Evolutionary conservation across 2,888 invertebrate genomes (phyloP).

Genomic region (Molorchus minor): DNA sequence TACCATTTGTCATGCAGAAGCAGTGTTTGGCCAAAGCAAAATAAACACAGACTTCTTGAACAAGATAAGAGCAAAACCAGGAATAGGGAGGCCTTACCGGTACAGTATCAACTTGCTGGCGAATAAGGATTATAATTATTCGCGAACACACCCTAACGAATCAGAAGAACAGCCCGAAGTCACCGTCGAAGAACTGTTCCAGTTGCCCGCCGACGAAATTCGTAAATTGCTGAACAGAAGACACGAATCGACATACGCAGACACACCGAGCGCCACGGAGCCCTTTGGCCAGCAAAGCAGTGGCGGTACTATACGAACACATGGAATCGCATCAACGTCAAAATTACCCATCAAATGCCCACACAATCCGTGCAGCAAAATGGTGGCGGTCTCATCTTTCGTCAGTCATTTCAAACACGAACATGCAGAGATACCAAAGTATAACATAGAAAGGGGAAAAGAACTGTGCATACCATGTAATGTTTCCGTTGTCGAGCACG

Average conservation of each 20-base stretch:
- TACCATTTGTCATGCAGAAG: slow-evolving; percentile 44
- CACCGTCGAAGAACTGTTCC: slow-evolving; percentile 53
- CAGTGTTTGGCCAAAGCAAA: slow-evolving; percentile 43
- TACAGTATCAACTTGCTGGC: slow-evolving; percentile 44
- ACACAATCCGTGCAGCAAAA: slow-evolving; percentile 55
- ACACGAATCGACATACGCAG: slow-evolving; percentile 14
- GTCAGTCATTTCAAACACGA: slow-evolving; percentile 57
- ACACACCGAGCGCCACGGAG: neutral
- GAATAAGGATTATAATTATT: slow-evolving; percentile 18
- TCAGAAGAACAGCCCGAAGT: slow-evolving; percentile 33
- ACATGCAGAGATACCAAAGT: slow-evolving; percentile 53
- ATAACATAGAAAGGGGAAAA: slow-evolving; percentile 48
- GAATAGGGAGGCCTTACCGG: slow-evolving; percentile 54
- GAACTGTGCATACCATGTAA: slow-evolving; percentile 51
- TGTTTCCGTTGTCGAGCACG: slow-evolving; percentile 48
- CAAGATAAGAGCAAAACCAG: slow-evolving; percentile 54
- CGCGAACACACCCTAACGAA: slow-evolving; percentile 20
- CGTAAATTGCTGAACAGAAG: slow-evolving; percentile 38
- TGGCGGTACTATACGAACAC: slow-evolving; percentile 15
- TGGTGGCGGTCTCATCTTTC: slow-evolving; percentile 55
- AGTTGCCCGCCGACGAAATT: slow-evolving; percentile 44
- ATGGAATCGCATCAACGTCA: slow-evolving; percentile 27
- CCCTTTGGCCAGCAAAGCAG: neutral
- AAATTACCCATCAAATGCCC: slow-evolving; percentile 53
- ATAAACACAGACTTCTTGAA: slow-evolving; percentile 49